Evolutionary conservation across 35 echinoderm and acorn worm species (phyloP).

Genomic region (Anneissia japonica): DNA sequence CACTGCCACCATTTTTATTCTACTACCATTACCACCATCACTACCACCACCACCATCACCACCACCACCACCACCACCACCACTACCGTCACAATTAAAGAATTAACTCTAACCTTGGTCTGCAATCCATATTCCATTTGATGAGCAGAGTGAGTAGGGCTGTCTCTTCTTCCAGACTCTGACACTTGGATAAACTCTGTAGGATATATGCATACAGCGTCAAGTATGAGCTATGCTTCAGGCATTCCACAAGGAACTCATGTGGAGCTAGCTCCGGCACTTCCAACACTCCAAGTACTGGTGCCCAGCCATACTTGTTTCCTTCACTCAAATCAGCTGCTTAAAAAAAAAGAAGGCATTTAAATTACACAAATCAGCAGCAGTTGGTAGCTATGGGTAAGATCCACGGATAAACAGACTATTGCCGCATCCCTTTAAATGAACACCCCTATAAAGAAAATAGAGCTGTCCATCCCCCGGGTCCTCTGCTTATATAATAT

Average conservation of each 20-base stretch:
- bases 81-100: too few species aligned
- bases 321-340: not conserved
- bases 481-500: too few species aligned
- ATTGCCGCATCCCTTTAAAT: not conserved
- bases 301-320: conserved; percentile 53
- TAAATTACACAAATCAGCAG: not conserved
- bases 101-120: conserved; percentile 48
- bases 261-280: conserved; percentile 84
- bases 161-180: conserved; percentile 68
- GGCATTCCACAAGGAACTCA: conserved; percentile 67
- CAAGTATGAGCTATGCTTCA: conserved; percentile 52
- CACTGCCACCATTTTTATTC: too few species aligned
- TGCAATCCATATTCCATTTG: conserved; percentile 71
- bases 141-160: conserved; percentile 46
- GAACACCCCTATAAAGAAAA: too few species aligned
- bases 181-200: conserved; percentile 60
- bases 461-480: too few species aligned
- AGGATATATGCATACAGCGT: conserved; percentile 79
- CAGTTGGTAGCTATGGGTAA: not conserved
- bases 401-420: not conserved
- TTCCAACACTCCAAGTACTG: conserved; percentile 47
- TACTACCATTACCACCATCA: too few species aligned
- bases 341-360: not conserved
- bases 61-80: too few species aligned
- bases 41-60: too few species aligned